Evolutionary conservation across 2,113 vertebrate genomes (phyloP), one percentile per base, ranked within the genome.

Genomic region (Hemicordylus capensis): DNA sequence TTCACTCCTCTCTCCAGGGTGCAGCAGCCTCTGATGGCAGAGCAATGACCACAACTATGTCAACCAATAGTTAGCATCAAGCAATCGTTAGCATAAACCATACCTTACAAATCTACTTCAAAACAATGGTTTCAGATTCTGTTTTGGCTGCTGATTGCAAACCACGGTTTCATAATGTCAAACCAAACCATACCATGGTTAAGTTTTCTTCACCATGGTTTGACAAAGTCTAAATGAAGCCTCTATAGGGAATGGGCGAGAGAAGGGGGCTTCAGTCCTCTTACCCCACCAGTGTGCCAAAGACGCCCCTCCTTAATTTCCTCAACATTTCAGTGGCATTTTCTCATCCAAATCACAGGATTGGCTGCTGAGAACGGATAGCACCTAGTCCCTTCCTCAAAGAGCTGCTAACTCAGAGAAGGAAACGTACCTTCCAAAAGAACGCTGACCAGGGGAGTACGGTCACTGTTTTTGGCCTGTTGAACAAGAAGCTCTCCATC

Each of bases 391-490:
- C 34, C 48, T 76, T 48, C n/a, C 39, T 76, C 31, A 19, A 7
- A 34, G 54, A 79, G 31, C 24, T 42, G 34, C 20, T 12, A 72
- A 72, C n/a, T 12, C 22, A 34, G 67, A 72, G 24, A n/a, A 8
- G 19, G 9, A 6, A 58, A 26, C 92, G 51, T 91, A 98, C 98
- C 98, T 96, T 99, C 98, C 76, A 99, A 94, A 2, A 99, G 96
- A 63, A 99, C 98, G 84, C 98, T 98, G 42, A 99, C 98, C 85
- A 99, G 89, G 0, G 98, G 98, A 0, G 98, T 99, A 12, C 98
- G 98, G 83, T 99, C 98, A 4, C 98, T 99, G 94, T 99, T 99
- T 91, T 99, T 98, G 1, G 98, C 98, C 88, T 99, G 98, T 87
- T 99, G 98, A 1, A 99, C 98, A 83, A 99, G 96, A 89, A 99